Base-by-base conservation (phyloP, 2,888 invertebrate species). In the Periphyllus acericola region DNA sequence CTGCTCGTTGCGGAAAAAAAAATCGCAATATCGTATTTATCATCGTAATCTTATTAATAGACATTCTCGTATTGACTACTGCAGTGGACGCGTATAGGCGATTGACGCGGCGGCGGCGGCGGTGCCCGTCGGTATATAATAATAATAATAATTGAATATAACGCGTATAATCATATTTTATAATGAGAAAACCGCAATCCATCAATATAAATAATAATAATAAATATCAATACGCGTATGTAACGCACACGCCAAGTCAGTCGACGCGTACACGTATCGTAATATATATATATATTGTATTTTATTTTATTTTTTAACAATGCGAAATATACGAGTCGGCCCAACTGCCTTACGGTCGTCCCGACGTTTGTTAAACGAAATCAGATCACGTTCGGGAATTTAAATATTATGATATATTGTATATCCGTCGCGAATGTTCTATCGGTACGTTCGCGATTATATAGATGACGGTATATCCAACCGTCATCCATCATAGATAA, bases 111-210 rank as follows among this genome's bases (percentile, higher is more conserved):
- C n/a, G n/a, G n/a, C n/a, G n/a, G n/a, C n/a, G n/a, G n/a, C n/a
- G n/a, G 52, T 78, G 32, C 32, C 60, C 21, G 25, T 6, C 60
- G 60, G 21, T 11, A 34, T 5, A 55, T 36, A 34, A 79, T 55
- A 34, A 60, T 52, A 17, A 60, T 60, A 55, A 79, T n/a, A n/a
- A n/a, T n/a, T n/a, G n/a, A n/a, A n/a, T n/a, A n/a, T n/a, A n/a
- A n/a, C n/a, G n/a, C 60, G 79, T 79, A 79, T 60, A 79, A 79
- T 79, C 79, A 79, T 79, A 60, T 60, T 79, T 79, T 79, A 79
- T 79, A 79, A 79, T 60, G 79, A 79, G 79, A 79, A 79, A 79
- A n/a, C 1, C 14, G 60, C 34, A 11, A 79, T 79, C 34, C 60
- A 60, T 79, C 52, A 78, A 71, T 32, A 46, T 46, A 46, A 46